Base-by-base conservation (phyloP, 2,888 invertebrate genomes). In the Cephus runcator region DNA sequence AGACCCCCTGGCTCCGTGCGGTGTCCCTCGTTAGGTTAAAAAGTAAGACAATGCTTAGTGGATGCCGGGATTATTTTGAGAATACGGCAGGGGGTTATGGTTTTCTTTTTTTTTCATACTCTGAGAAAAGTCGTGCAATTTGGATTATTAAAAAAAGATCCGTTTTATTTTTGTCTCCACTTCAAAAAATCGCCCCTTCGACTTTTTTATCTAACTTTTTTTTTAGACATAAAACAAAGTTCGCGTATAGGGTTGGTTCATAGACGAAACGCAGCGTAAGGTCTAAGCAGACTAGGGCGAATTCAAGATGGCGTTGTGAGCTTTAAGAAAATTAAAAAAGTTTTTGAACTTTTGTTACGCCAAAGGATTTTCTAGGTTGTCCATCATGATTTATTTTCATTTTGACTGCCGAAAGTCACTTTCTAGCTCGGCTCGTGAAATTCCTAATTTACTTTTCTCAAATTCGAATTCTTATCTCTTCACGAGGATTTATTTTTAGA, bases 121-220 rank as follows among this genome's bases (percentile, higher is more conserved):
- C 23, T 23, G 9, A 0, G 9, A 56, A 0, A 9, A 56, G 23
- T 56, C 23, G 23, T 23, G 56, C 23, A 23, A 56, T 56, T 56
- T 56, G 56, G 56, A 56, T 56, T 56, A 56, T 56, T 23, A 9
- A 56, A 23, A 23, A 6, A 56, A 56, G 40, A 1, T 23, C 4
- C 6, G 40, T 56, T 23, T 56, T 56, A 6, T 23, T 23, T 23
- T 9, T 23, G 23, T 40, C 4, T 23, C 23, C 6, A 6, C 15
- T 6, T 40, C 40, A 0, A 40, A 9, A 40, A 40, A 15, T 0
- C 2, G 0, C 9, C 9, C 0, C 9, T 23, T 0, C 1, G 23
- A 23, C 56, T 56, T 15, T 6, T 56, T 56, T 23, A 40, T 6
- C 1, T 15, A 56, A 56, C 15, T 23, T 23, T 23, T 9, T 56